These are phyloP conservation scores for Clupea harengus DNA, from an alignment of 2,113 vertebrate genomes.

Conservation along the genomic window DNA sequence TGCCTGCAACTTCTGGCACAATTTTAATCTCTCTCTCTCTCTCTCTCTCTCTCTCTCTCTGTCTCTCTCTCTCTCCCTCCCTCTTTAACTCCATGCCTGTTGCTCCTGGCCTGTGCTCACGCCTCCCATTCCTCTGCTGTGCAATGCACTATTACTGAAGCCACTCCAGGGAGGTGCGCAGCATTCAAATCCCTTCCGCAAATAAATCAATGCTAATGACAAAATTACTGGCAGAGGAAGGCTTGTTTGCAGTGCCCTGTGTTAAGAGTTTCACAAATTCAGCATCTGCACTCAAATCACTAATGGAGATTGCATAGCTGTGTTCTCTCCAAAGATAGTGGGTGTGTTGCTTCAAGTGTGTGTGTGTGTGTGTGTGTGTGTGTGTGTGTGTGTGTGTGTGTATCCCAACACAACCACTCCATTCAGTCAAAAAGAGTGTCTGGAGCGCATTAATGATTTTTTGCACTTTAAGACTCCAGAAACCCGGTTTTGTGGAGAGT, in stretches of 20 bases:
- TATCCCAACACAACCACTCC: neutral
- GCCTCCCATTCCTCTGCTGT: slow-evolving; percentile 57
- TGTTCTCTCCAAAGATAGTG: neutral
- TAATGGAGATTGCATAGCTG: too few relatives aligned
- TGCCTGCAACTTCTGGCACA: neutral
- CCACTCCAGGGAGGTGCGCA: slow-evolving; percentile 56
- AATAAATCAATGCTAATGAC: slow-evolving; percentile 62
- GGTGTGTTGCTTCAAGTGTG: neutral
- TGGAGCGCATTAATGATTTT: slow-evolving; percentile 3
- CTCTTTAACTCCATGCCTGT: neutral
- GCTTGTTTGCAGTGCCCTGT: slow-evolving; percentile 39
- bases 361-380: neutral
- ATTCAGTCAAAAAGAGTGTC: neutral
- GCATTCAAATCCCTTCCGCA: slow-evolving; percentile 55
- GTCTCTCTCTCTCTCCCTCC: slow-evolving; percentile 46
- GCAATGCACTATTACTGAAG: slow-evolving; percentile 64
- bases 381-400: slow-evolving; percentile 3
- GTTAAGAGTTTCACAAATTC: slow-evolving; percentile 20
- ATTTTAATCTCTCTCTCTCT: neutral
- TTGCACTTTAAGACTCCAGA: neutral
- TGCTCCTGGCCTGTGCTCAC: slow-evolving; percentile 19
- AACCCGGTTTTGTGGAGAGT: neutral
- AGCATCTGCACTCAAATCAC: neutral
- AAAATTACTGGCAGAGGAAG: slow-evolving; percentile 54
- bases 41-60: slow-evolving; percentile 39